Conservation (phyloP, 2,888 invertebrate genomes). For the Syrphus vitripennis region DNA sequence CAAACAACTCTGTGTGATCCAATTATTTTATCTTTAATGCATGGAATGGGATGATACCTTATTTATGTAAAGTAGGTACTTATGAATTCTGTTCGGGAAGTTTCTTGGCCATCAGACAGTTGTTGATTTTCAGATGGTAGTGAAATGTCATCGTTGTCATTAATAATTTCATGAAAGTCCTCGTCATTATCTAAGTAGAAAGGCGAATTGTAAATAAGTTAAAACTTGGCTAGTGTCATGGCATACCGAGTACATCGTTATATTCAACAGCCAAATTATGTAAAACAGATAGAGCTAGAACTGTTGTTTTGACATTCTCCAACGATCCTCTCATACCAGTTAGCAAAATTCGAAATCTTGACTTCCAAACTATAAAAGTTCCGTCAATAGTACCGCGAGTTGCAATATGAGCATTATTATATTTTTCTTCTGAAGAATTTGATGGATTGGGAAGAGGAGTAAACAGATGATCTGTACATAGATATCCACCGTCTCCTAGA, state of each 20-base stretch:
- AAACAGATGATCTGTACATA: not conserved
- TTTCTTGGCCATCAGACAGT: not conserved
- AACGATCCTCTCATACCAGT: not conserved
- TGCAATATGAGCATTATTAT: not conserved
- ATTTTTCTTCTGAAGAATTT: not conserved
- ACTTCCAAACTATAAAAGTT: not conserved
- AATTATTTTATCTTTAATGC: not conserved
- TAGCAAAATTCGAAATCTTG: constrained; percentile 6
- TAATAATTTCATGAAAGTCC: not conserved
- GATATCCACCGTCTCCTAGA: not conserved
- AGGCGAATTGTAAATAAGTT: not conserved
- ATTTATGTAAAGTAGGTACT: not conserved
- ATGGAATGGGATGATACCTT: not conserved
- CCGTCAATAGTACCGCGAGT: not conserved
- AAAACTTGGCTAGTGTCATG: too few relatives aligned
- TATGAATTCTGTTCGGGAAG: not conserved
- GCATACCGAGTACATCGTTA: not conserved
- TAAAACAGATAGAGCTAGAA: not conserved
- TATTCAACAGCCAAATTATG: not conserved
- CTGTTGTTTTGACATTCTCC: not conserved
- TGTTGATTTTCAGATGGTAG: not conserved
- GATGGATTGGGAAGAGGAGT: not conserved
- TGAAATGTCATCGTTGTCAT: not conserved
- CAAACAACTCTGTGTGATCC: too few relatives aligned
- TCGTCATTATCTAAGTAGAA: not conserved